phyloP scores from a whole-genome alignment of 1,140 invertebrate species.

The Nautilus pompilius region DNA sequence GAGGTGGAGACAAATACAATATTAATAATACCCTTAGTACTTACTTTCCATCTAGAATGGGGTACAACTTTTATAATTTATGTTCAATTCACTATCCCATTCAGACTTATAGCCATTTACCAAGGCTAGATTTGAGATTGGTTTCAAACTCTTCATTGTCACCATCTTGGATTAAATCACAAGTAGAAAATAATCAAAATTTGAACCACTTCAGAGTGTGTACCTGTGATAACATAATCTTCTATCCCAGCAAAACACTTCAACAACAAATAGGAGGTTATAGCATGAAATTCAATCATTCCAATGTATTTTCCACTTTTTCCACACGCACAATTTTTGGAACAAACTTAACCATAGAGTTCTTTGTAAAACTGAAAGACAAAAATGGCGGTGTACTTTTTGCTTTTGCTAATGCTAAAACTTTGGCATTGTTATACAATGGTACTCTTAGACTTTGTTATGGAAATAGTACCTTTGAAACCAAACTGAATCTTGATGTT shows the following conservation, averaged over 20 bases:
- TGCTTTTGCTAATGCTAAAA: slow-evolving; percentile 19
- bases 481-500: slow-evolving; percentile 15
- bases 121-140: neutral
- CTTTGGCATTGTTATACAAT: slow-evolving; percentile 15
- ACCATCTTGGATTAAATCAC: neutral
- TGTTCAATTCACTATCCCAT: neutral
- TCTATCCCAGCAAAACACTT: slow-evolving; percentile 14
- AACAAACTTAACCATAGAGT: slow-evolving; percentile 21
- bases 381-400: slow-evolving; percentile 20
- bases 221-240: slow-evolving; percentile 19
- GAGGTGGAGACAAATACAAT: slow-evolving; percentile 10
- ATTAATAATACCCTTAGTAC: slow-evolving; percentile 8
- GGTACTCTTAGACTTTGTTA: slow-evolving; percentile 8
- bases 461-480: slow-evolving; percentile 9
- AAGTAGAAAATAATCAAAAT: neutral
- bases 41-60: slow-evolving; percentile 10
- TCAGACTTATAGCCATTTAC: neutral
- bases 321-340: slow-evolving; percentile 10
- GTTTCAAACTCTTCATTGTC: neutral
- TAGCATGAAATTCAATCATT: slow-evolving; percentile 17
- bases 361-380: slow-evolving; percentile 15
- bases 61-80: neutral
- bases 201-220: slow-evolving; percentile 7
- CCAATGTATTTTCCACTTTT: slow-evolving; percentile 16
- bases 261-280: slow-evolving; percentile 20